Base-by-base conservation (phyloP, 2,113 vertebrate genomes). In the Hippopotamus amphibius region DNA sequence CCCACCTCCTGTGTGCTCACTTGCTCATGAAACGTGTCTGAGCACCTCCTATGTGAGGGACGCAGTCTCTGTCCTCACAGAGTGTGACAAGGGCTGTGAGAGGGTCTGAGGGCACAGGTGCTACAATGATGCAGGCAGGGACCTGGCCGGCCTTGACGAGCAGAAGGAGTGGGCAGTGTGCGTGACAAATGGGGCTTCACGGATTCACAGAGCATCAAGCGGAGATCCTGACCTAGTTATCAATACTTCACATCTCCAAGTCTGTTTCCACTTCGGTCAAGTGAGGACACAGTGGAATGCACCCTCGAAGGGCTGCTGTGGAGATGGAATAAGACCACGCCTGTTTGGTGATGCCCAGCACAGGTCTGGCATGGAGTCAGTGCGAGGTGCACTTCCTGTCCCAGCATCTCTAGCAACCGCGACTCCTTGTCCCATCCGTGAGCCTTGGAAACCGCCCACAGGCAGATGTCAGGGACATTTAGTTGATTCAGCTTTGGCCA, bases 361-460 rank as follows among this genome's bases (percentile, higher is more conserved):
- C 5, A 28, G 55, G 26, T 5, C 13, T 16, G 50, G 72, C 16
- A 12, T 0, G 8, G 22, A 85, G 72, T 0, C 3, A 71, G 33
- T 0, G 2, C 7, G 16, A 37, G 21, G 28, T 0, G 5, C 0
- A n/a, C 41, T 61, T 59, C 37, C 17, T 48, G 14, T 5, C 30
- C 43, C 33, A 4, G 13, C 10, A 61, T 41, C 68, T 55, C 41
- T 8, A 5, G 37, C 90, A 16, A 74, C 43, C 55, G 12, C 33
- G 24, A 63, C 28, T 50, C 63, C 37, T 17, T 2, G 14, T 30
- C 80, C 21, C 12, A 17, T 15, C 48, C 0, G 4, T 28, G 7
- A 55, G 66, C 21, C 82, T 57, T 48, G 55, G 37, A 33, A 92
- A 9, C 5, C 24, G 59, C 55, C 66, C 46, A n/a, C 16, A 74